A percentile compares a stretch with the other conserved stretches of the same genome.
phyloP scores from a whole-genome alignment of 2,113 vertebrate species.

The Aphelocoma coerulescens region DNA sequence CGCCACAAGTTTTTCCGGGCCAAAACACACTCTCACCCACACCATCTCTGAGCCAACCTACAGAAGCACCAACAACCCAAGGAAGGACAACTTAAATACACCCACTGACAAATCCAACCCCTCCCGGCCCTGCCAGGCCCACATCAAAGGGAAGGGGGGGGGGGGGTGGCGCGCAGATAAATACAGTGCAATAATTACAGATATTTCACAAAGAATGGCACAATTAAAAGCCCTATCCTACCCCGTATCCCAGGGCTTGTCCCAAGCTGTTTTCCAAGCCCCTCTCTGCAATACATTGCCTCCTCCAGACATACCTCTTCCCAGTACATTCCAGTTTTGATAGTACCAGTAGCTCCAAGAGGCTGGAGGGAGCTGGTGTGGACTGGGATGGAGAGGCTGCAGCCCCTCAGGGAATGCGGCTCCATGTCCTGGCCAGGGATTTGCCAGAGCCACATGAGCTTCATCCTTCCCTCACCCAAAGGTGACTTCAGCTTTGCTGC shows the following conservation, averaged over 20 bases:
- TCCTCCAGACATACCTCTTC: neutral
- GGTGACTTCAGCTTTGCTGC: neutral
- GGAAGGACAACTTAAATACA: constrained; percentile 17
- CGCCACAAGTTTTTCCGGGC: neutral
- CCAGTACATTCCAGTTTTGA: neutral
- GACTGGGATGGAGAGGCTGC: neutral
- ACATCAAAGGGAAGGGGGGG: neutral
- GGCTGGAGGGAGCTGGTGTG: neutral
- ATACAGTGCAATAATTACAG: constrained; percentile 61
- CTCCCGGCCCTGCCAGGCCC: neutral
- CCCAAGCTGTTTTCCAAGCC: neutral
- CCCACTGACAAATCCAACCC: neutral
- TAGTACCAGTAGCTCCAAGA: neutral
- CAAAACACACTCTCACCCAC: neutral
- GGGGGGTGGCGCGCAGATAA: neutral
- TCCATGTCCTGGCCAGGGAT: neutral
- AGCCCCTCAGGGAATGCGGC: neutral
- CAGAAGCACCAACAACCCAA: neutral
- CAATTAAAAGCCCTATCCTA: neutral
- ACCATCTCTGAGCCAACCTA: neutral
- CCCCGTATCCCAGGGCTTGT: neutral
- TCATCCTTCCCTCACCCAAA: neutral
- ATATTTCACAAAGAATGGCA: neutral
- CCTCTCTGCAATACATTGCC: neutral
- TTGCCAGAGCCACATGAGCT: accelerated